A percentile compares a stretch with the other conserved stretches of the same genome.
Conservation (phyloP, 2,797 vertebrate genomes). For the Cirrhinus mrigala region DNA sequence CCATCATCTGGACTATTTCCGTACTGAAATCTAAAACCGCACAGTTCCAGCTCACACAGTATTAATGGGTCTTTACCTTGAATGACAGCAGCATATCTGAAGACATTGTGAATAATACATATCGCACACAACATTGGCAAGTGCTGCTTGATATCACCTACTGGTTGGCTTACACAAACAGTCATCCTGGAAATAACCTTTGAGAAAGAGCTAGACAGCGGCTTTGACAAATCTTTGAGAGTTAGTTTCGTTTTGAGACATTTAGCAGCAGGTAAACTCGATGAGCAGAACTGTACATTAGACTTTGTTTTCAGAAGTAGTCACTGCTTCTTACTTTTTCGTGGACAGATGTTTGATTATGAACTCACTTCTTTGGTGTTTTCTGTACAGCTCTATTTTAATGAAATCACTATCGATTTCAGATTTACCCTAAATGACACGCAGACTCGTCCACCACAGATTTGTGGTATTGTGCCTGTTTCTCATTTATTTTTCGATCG, state of each 20-base stretch:
- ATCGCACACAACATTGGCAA: not conserved
- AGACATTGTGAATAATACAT: not conserved
- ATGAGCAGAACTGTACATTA: not conserved
- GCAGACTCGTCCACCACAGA: not conserved
- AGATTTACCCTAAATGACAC: not conserved
- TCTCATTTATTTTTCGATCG: not conserved
- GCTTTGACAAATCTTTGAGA: not conserved
- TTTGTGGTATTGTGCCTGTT: not conserved
- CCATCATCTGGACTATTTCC: not conserved
- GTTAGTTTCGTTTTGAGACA: not conserved
- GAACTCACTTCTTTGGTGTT: not conserved
- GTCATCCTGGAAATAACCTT: constrained; percentile 20
- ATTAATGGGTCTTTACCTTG: not conserved
- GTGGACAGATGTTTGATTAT: not conserved
- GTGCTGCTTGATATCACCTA: not conserved
- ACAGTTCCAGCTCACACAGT: not conserved
- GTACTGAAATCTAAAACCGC: not conserved
- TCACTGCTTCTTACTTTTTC: not conserved
- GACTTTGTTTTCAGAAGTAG: not conserved
- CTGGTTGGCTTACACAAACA: not conserved
- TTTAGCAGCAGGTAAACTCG: not conserved
- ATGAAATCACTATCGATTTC: not conserved
- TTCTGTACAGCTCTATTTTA: not conserved
- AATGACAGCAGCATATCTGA: not conserved
- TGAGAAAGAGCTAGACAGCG: not conserved